Base-by-base conservation (phyloP, 2,113 vertebrate genomes). In the Proteles cristata region DNA sequence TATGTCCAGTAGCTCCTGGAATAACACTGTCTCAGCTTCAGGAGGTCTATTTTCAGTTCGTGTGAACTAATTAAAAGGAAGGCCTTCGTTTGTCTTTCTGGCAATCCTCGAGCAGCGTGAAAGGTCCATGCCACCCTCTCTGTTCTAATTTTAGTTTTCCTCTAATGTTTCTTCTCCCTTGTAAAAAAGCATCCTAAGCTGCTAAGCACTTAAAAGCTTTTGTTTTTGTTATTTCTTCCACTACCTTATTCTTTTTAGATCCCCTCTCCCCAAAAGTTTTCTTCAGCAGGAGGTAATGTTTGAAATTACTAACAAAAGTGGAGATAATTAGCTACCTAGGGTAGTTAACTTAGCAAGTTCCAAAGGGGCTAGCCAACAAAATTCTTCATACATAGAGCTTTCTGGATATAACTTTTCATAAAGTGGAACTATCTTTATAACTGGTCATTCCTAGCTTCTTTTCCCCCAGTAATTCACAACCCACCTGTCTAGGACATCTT, bases 81-180 rank as follows among this genome's bases (percentile, higher is more conserved):
- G 35, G 88, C 14, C 65, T 92, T 81, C 5, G 6, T 74, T 87
- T 85, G 92, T 85, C 76, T 98, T 68, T 76, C 92, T 92, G 80
- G 35, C 63, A 88, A 63, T 88, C 90, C 48, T 80, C 6, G 31
- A 73, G 53, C 83, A 90, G 92, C 9, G 2, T 7, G 43, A 87
- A 69, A 92, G 66, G 33, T 11, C 43, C 69, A 35, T 1, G 5
- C 55, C 92, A 90, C 80, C 87, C 48, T 97, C 92, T 84, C 65
- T 10, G 21, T 68, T 87, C 92, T 96, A 95, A 97, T 93, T 97
- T 96, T 95, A 96, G 35, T 35, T 94, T 50, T 86, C 63, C 55
- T 79, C 65, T 73, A 25, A 55, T 5, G 21, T 65, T 80, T 84
- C 65, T 85, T 93, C 31, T 96, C 74, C 48, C 63, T 88, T 90